Base-by-base conservation (phyloP, 2,888 invertebrate genomes). In the Apodemia duryi region DNA sequence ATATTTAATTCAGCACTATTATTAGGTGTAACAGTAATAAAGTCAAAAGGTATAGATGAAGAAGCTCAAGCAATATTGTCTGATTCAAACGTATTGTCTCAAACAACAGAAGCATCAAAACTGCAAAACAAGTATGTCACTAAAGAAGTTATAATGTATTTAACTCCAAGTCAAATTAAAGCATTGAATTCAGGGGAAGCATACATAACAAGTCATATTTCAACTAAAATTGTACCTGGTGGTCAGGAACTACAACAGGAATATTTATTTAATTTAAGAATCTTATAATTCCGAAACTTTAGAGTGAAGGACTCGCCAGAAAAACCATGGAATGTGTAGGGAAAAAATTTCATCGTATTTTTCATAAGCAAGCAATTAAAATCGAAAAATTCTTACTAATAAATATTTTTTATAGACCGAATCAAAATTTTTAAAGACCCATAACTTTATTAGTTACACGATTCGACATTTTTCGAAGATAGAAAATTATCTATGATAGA, bases 141-240 rank as follows among this genome's bases (percentile, higher is more conserved):
- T 11, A 57, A 57, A 32, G 57, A 57, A 57, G 32, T 57, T 32
- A 57, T 57, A 57, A 57, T 57, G 57, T 57, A 32, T 66, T 72
- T 89, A 43, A 89, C 89, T 63, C 84, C 85, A 3, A 80, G 77
- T 21, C 87, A 90, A 74, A 86, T 86, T 54, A 77, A 74, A 64
- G 76, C 78, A 38, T 76, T 86, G 49, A 78, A 86, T 75, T 75
- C 78, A 54, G 81, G 72, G 38, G 66, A 71, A 49, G 70, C 68
- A 11, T 57, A 32, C 13, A 57, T 57, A 57, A 57, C 57, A 32
- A 57, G 32, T 28, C 32, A 57, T 5, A 4, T 9, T 57, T 32
- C 32, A 32, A 32, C 11, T 57, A 32, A 57, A 57, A 5, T 57
- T 11, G 57, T 13, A 57, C 5, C 57, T 13, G 57, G 13, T 9